Conservation (phyloP, 2,888 invertebrate genomes). For the Erebia palarica region DNA sequence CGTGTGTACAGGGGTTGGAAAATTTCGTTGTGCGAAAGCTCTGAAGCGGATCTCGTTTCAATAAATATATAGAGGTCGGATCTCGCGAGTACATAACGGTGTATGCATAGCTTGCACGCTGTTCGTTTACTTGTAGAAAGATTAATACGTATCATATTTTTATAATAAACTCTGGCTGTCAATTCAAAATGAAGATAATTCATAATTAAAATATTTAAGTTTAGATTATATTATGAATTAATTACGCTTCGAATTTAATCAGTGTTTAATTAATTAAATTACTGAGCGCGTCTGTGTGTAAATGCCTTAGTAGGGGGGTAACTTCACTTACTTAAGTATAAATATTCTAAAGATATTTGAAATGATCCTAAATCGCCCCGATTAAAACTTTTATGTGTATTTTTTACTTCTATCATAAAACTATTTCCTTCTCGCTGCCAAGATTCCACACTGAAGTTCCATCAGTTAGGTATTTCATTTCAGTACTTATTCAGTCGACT, state of each 20-base stretch:
- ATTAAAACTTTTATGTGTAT: not conserved
- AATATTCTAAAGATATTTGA: not conserved
- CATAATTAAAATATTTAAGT: not conserved
- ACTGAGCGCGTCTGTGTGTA: not conserved
- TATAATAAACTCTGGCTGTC: not conserved
- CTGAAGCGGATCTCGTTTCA: constrained; percentile 42
- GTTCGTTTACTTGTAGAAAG: not conserved
- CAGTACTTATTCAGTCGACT: constrained; percentile 52
- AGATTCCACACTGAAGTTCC: constrained; percentile 44
- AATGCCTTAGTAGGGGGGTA: not conserved
- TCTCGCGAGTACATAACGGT: constrained; percentile 3
- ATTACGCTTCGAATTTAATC: not conserved
- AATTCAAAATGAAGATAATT: not conserved
- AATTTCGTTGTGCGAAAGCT: constrained; percentile 38
- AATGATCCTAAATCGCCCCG: not conserved
- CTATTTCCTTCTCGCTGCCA: constrained; percentile 12
- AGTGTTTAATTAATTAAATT: not conserved
- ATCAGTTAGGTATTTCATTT: constrained; percentile 52
- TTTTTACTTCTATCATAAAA: not conserved
- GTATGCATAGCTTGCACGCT: not conserved
- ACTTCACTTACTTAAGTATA: not conserved
- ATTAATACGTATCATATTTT: not conserved
- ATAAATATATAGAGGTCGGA: constrained; percentile 1
- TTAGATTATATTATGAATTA: not conserved
- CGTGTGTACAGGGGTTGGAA: constrained; percentile 59